Conservation (phyloP, 2,797 vertebrate species). For the Valencia hispanica region DNA sequence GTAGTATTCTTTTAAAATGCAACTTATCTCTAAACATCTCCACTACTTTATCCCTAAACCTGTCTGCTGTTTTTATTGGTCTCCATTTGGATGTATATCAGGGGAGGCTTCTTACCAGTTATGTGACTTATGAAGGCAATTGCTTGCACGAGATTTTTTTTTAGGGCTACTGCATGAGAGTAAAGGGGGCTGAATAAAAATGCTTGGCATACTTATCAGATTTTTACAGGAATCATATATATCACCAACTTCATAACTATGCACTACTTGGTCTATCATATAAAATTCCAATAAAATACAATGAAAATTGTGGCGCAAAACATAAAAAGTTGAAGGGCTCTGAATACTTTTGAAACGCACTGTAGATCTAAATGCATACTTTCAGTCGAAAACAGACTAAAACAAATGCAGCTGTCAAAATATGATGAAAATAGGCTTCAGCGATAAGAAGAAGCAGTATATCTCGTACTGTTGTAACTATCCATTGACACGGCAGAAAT, state of each 20-base stretch:
- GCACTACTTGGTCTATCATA: background rate
- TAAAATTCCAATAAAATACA: background rate
- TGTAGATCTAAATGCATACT: background rate
- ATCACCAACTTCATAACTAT: too few species aligned
- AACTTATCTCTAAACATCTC: background rate
- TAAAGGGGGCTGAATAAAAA: background rate
- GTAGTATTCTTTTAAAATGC: too few species aligned
- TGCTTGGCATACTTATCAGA: background rate
- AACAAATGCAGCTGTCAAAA: background rate
- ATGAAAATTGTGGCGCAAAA: background rate
- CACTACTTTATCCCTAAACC: background rate
- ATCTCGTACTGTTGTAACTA: conserved; percentile 85
- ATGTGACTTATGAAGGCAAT: background rate
- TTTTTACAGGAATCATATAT: too few species aligned
- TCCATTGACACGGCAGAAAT: conserved; percentile 84
- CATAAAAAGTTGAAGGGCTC: background rate
- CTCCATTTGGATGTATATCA: too few species aligned
- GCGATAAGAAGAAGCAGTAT: background rate
- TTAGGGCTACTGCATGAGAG: background rate
- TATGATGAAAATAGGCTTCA: background rate
- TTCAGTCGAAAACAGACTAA: background rate
- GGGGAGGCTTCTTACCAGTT: background rate
- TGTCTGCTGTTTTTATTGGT: background rate
- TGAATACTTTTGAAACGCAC: background rate
- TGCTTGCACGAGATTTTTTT: background rate